Evolutionary conservation across 1,140 invertebrate genomes (phyloP).

Genomic region (Temnothorax nylanderi): DNA sequence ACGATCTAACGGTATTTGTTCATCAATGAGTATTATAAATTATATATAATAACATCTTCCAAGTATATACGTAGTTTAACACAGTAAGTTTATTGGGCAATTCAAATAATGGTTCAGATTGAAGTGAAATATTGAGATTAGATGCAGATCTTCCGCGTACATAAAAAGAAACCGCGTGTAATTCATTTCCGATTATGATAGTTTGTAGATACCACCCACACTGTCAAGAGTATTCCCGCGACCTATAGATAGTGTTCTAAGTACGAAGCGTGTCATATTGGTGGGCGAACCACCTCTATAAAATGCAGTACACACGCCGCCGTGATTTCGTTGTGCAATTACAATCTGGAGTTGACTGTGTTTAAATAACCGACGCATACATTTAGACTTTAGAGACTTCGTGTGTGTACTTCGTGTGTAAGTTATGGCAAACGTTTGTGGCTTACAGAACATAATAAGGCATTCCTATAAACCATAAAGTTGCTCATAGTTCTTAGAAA

Average conservation of each 20-base stretch:
- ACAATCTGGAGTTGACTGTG: conserved; percentile 7
- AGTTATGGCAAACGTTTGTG: conserved; percentile 20
- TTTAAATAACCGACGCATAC: background rate
- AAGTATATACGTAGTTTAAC: background rate
- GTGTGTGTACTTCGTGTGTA: background rate
- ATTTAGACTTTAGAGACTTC: background rate
- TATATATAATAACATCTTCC: background rate
- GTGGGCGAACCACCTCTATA: conserved; percentile 84
- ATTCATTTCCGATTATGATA: conserved; percentile 56
- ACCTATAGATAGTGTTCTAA: conserved; percentile 78
- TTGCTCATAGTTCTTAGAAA: background rate
- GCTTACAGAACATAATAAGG: background rate
- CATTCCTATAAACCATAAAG: background rate
- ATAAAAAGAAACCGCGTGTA: conserved; percentile 44
- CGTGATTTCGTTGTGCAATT: conserved; percentile 61
- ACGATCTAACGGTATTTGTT: background rate
- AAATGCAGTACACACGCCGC: conserved; percentile 64
- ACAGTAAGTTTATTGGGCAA: conserved; percentile 15
- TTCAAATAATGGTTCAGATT: conserved; percentile 25
- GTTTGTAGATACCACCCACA: conserved; percentile 80
- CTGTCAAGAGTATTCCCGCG: conserved; percentile 72
- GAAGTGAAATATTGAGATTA: conserved; percentile 63
- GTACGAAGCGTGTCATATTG: conserved; percentile 68
- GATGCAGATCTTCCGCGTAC: conserved; percentile 68
- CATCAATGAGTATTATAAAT: background rate